Evolutionary conservation across 2,797 vertebrate genomes (phyloP).

Genomic region (Mus spretus): DNA sequence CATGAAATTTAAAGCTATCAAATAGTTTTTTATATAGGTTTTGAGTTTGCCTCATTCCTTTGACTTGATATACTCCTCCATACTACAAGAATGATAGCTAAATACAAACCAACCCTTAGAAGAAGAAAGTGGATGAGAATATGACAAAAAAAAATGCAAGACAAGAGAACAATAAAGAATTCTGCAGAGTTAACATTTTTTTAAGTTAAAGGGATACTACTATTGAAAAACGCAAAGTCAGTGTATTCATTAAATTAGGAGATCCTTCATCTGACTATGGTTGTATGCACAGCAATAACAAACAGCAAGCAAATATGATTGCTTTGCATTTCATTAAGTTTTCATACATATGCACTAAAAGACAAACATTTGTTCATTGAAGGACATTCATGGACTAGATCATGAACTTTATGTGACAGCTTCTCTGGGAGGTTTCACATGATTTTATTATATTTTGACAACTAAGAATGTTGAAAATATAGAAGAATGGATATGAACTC

Average conservation of each 20-base stretch:
- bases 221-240: conserved; percentile 19
- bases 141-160: background rate
- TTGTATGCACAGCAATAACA: background rate
- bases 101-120: background rate
- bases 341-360: background rate
- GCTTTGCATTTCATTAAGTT: background rate
- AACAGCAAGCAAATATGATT: background rate
- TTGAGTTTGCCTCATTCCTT: background rate
- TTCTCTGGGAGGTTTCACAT: background rate
- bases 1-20: background rate
- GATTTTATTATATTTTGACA: conserved; percentile 35
- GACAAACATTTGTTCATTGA: background rate
- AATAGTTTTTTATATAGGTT: background rate
- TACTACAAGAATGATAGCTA: background rate
- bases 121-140: background rate
- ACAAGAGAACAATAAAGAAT: background rate
- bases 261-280: background rate
- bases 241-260: background rate
- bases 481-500: background rate
- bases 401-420: background rate
- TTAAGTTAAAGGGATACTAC: background rate
- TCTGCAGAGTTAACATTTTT: background rate
- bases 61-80: background rate
- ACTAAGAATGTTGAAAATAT: conserved; percentile 22
- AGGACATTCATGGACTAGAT: background rate